Conservation (phyloP, 1,140 invertebrate species). For the Heliothis subflexa region DNA sequence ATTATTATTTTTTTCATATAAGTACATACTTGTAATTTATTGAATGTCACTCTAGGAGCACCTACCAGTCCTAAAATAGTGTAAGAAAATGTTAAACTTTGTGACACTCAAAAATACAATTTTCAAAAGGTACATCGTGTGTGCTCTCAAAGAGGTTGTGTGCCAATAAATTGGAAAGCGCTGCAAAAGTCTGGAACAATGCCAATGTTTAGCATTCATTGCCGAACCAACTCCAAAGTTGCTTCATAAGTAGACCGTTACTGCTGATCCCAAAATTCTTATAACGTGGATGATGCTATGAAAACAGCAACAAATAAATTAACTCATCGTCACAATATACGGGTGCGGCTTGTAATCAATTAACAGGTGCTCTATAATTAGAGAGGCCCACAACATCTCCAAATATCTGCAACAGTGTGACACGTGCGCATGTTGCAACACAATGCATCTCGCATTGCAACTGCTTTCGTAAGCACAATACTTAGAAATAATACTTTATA, state of each 20-base stretch:
- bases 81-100: too few relatives aligned
- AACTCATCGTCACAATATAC: not conserved
- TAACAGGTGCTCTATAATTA: slow-evolving; percentile 4
- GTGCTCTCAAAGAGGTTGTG: not conserved
- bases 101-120: too few relatives aligned
- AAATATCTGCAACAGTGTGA: not conserved
- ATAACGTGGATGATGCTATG: not conserved
- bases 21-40: too few relatives aligned
- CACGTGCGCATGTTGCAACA: not conserved
- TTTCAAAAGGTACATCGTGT: not conserved
- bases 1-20: too few relatives aligned
- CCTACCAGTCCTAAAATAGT: too few relatives aligned
- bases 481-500: slow-evolving; percentile 10
- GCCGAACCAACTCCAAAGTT: not conserved
- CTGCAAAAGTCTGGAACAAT: not conserved
- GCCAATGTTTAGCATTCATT: not conserved
- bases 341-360: not conserved
- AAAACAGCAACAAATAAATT: not conserved
- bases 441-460: slow-evolving; percentile 25
- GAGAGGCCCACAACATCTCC: not conserved
- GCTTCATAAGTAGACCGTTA: not conserved
- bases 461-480: not conserved
- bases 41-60: too few relatives aligned
- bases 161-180: not conserved
- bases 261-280: not conserved